These are phyloP conservation scores for Caenorhabditis inopinata DNA, from an alignment of 1,140 invertebrate species.

Conservation along the genomic window DNA sequence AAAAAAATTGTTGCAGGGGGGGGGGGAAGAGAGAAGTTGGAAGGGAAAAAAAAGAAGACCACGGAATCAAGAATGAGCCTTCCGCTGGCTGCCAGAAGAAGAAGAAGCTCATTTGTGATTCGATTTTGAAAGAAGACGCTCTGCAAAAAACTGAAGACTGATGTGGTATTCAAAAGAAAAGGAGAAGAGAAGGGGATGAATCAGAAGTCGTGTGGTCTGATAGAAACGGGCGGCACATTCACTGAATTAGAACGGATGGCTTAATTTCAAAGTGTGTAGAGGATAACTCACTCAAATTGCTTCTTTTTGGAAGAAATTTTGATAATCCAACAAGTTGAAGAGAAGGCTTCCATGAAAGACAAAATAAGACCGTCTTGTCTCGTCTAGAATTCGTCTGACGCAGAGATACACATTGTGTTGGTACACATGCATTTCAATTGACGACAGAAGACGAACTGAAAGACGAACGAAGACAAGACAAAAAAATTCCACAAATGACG, in stretches of 20 bases:
- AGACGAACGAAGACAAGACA: too few relatives aligned
- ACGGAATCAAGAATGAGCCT: conserved; percentile 26
- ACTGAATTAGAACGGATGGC: conserved; percentile 3
- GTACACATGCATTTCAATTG: too few relatives aligned
- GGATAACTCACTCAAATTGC: background rate
- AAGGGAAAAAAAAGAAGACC: background rate
- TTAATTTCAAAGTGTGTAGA: background rate
- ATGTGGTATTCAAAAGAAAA: background rate
- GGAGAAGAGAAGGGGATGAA: too few relatives aligned
- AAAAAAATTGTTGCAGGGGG: background rate
- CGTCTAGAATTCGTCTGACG: too few relatives aligned
- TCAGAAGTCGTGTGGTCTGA: too few relatives aligned
- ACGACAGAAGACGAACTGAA: too few relatives aligned
- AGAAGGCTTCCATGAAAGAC: too few relatives aligned
- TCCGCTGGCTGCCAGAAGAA: background rate
- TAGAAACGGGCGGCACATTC: too few relatives aligned
- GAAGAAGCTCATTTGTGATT: conserved; percentile 32
- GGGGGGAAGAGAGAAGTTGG: background rate
- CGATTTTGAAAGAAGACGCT: conserved; percentile 13
- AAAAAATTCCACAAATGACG: too few relatives aligned
- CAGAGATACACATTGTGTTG: too few relatives aligned
- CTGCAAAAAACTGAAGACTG: background rate
- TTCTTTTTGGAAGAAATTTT: background rate
- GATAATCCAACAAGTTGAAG: too few relatives aligned
- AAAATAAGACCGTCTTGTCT: too few relatives aligned